phyloP scores from a whole-genome alignment of 1,140 invertebrate species.

The Papilio aristodemus region DNA sequence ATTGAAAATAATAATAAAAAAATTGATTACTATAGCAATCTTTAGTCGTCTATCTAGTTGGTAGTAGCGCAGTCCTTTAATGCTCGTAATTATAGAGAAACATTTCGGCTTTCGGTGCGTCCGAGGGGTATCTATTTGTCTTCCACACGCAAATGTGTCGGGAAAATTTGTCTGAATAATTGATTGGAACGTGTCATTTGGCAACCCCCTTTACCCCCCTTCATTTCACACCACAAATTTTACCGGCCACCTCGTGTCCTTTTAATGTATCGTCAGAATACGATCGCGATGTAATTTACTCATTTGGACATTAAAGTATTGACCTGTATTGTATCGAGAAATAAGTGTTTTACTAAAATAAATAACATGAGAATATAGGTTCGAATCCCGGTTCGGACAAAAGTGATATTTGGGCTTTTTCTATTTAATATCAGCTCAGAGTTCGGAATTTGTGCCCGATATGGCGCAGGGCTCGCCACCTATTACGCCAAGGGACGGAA shows the following conservation, averaged over 20 bases:
- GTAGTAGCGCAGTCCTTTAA: neutral
- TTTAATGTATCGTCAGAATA: conserved; percentile 26
- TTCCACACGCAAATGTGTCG: conserved; percentile 75
- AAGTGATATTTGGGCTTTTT: too few relatives aligned
- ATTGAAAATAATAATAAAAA: neutral
- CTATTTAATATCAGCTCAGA: too few relatives aligned
- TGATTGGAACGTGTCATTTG: conserved; percentile 76
- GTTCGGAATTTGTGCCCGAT: too few relatives aligned
- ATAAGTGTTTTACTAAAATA: neutral
- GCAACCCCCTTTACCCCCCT: conserved; percentile 63
- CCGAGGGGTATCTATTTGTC: conserved; percentile 64
- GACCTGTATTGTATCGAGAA: neutral
- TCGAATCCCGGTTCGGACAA: too few relatives aligned
- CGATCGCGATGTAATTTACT: conserved; percentile 23
- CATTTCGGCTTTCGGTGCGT: conserved; percentile 54
- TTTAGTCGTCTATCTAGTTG: neutral
- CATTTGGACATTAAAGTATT: neutral
- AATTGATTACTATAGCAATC: neutral
- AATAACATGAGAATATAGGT: neutral
- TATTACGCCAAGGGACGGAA: too few relatives aligned
- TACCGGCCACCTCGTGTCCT: conserved; percentile 50
- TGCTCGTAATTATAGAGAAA: conserved; percentile 58
- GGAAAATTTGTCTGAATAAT: conserved; percentile 77
- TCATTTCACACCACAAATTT: conserved; percentile 47
- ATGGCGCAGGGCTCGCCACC: too few relatives aligned